These are phyloP conservation scores for Oryctolagus cuniculus DNA, from an alignment of 2,113 vertebrate species.

Conservation along the genomic window mOryCun1.1 NC_091438.1:53021501-53022000, in stretches of 20 bases:
- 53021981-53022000: not conserved
- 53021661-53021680: not conserved
- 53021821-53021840: not conserved
- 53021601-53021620: not conserved
- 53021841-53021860: not conserved
- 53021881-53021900: not conserved
- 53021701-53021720: not conserved
- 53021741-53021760: slow-evolving; percentile 17
- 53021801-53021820: slow-evolving; percentile 3
- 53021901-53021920: slow-evolving; percentile 41
- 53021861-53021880: not conserved
- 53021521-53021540: not conserved
- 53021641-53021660: slow-evolving; percentile 7
- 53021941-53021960: slow-evolving; percentile 18
- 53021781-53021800: not conserved
- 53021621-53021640: not conserved
- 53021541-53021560: not conserved
- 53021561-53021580: not conserved
- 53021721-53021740: not conserved
- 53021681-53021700: slow-evolving; percentile 29
- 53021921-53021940: slow-evolving; percentile 4
- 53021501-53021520: not conserved
- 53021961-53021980: not conserved
- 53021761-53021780: slow-evolving; percentile 3
- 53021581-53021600: not conserved